Base-by-base conservation (phyloP, 2,113 vertebrate genomes). In the Ciconia boyciana region DNA sequence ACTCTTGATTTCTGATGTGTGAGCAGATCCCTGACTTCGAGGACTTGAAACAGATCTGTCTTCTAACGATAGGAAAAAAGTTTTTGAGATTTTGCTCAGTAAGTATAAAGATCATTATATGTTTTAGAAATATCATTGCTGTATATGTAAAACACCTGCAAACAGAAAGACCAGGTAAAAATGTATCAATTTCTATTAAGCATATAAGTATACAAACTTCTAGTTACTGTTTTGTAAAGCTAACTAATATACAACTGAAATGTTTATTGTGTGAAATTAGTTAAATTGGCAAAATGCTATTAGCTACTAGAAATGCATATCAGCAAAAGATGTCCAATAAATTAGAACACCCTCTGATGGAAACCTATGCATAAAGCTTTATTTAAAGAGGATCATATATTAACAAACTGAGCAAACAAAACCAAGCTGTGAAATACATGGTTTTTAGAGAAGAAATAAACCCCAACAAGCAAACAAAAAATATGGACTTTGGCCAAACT, bases 351-450 rank as follows among this genome's bases (percentile, higher is more conserved):
- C 0, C 0, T 76, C 19, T 87, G 13, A 74, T 69, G 4, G 49
- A 86, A 93, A 87, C 11, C 24, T 57, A 54, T n/a, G 58, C 36
- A 77, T 43, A 57, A 65, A 68, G 3, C 11, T 78, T 58, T 86
- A 52, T 94, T 93, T 93, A 68, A 93, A 70, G 51, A 71, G 17
- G 41, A 72, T 82, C 21, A 28, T 68, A 66, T 54, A 71, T 68
- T 82, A 88, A 70, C 43, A 82, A 43, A 84, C 11, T 70, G 14
- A 85, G 31, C 12, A 96, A 95, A 80, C 17, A 94, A 87, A 94
- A 79, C 9, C 28, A 89, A 94, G 7, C 48, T 92, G 72, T 93
- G 89, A 96, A 96, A 92, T 89, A 55, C 31, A 46, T 36, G 26
- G 0, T 4, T 58, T 84, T 66, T 32, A 70, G 21, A 46, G 60